Evolutionary conservation across 2,113 vertebrate genomes (phyloP).

Genomic region (Nycticorax nycticorax): DNA sequence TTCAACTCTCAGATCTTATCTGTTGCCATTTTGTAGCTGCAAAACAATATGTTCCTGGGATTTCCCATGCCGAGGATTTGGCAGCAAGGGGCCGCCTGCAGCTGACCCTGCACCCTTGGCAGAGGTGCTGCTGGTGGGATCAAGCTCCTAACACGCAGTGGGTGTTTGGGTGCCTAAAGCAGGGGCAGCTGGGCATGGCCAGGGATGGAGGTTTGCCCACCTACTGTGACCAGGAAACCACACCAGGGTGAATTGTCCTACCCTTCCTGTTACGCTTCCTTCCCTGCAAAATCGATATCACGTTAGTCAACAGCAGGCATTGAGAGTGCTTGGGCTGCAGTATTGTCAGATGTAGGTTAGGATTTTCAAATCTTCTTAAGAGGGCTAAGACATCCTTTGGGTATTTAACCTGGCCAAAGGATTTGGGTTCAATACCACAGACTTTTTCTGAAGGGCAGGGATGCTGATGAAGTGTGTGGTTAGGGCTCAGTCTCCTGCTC

Average conservation of each 20-base stretch:
- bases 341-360: not conserved
- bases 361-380: not conserved
- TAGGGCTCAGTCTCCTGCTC: not conserved
- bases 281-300: not conserved
- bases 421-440: not conserved
- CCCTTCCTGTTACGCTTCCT: rapidly evolving
- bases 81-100: rapidly evolving
- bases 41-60: not conserved
- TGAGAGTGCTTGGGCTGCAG: rapidly evolving
- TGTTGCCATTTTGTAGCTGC: not conserved
- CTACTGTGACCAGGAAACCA: not conserved
- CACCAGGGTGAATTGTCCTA: rapidly evolving
- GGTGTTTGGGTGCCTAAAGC: not conserved
- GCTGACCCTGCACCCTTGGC: not conserved
- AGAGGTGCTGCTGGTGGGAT: not conserved
- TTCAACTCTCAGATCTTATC: rapidly evolving
- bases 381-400: not conserved
- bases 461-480: not conserved
- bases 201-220: not conserved
- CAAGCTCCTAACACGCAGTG: not conserved
- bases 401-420: not conserved
- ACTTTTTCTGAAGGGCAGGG: not conserved
- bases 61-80: not conserved
- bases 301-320: not conserved
- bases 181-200: no score